These are phyloP conservation scores for Spialia ferax DNA, from an alignment of 2,888 invertebrate genomes.

Conservation along the genomic window DNA sequence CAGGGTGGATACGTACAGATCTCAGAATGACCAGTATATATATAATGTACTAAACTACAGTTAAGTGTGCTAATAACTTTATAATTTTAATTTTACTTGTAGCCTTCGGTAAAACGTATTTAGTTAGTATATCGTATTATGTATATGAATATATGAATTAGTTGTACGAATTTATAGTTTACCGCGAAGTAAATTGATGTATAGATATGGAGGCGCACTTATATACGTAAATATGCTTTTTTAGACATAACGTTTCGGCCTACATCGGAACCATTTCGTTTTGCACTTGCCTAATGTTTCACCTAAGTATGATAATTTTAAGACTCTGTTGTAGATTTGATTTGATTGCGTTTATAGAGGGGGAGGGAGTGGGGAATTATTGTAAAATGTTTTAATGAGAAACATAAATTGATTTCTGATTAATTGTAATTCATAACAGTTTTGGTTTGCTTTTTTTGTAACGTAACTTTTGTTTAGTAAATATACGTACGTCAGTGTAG, in stretches of 20 bases:
- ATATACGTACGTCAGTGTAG: no score
- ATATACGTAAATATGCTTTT: conserved; percentile 77
- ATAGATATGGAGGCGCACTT: conserved; percentile 63
- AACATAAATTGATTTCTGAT: not conserved
- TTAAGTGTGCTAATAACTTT: conserved; percentile 62
- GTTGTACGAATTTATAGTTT: conserved; percentile 80
- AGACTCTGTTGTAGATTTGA: conserved; percentile 7
- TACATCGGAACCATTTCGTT: conserved; percentile 41
- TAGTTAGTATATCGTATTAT: conserved; percentile 53
- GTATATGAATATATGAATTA: conserved; percentile 62
- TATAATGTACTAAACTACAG: conserved; percentile 64
- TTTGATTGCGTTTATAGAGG: not conserved
- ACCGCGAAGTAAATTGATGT: conserved; percentile 55
- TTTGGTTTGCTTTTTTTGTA: no score
- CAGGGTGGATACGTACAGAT: conserved; percentile 71
- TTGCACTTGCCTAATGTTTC: conserved; percentile 61
- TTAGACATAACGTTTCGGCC: conserved; percentile 41
- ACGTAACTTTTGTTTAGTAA: no score
- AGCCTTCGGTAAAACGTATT: conserved; percentile 54
- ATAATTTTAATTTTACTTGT: conserved; percentile 63
- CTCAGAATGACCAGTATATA: conserved; percentile 85
- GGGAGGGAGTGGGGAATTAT: not conserved
- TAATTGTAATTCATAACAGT: no score
- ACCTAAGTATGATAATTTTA: conserved; percentile 20
- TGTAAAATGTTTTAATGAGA: not conserved